Conservation (phyloP, 1,140 invertebrate genomes). For the Anthonomus grandis region DNA sequence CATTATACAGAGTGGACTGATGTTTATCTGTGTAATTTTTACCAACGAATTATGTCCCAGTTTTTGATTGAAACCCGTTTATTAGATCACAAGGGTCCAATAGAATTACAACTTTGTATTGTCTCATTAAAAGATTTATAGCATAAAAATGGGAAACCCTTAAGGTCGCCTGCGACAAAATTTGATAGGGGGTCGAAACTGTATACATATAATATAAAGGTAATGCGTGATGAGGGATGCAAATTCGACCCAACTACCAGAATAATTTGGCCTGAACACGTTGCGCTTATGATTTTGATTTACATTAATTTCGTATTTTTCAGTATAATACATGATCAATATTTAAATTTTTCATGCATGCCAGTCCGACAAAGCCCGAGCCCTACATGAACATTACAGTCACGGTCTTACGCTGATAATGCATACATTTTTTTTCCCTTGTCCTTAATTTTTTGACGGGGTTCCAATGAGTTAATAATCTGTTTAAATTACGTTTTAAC, state of each 20-base stretch:
- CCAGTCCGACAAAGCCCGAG: constrained; percentile 9
- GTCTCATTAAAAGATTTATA: neutral
- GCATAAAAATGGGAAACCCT: constrained; percentile 6
- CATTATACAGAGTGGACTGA: neutral
- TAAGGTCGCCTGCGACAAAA: constrained; percentile 12
- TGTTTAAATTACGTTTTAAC: too few relatives aligned
- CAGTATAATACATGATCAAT: constrained; percentile 46
- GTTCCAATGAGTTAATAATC: too few relatives aligned
- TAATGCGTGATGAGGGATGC: constrained; percentile 45
- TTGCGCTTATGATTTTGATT: constrained; percentile 50
- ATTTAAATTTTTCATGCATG: constrained; percentile 42
- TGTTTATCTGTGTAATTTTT: neutral
- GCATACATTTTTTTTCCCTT: constrained; percentile 14
- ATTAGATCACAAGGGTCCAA: neutral
- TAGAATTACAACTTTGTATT: too few relatives aligned
- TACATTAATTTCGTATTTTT: constrained; percentile 51
- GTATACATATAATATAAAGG: neutral
- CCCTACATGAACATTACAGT: constrained; percentile 26
- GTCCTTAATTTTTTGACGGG: too few relatives aligned
- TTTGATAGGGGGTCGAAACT: constrained; percentile 24
- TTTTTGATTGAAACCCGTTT: neutral
- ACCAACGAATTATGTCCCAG: neutral
- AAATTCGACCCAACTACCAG: constrained; percentile 47
- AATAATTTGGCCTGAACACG: constrained; percentile 49
- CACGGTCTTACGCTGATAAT: constrained; percentile 32